These are phyloP conservation scores for Selene dorsalis DNA, from an alignment of 2,797 vertebrate species.

Conservation along the genomic window DNA sequence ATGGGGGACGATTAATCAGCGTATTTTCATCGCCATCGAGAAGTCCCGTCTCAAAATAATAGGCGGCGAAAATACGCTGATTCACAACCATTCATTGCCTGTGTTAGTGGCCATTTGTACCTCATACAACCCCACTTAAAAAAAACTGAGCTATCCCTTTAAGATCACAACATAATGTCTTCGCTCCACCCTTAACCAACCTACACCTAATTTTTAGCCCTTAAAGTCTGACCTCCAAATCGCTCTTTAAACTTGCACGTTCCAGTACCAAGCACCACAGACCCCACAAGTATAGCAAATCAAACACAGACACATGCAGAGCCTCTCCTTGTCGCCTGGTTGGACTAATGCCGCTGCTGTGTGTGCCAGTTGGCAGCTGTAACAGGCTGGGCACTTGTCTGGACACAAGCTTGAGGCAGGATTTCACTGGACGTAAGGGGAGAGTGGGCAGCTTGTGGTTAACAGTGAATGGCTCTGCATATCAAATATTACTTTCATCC, in stretches of 20 bases:
- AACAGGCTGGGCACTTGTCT: conserved; percentile 61
- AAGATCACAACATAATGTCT: not conserved
- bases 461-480: conserved; percentile 71
- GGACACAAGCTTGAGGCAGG: conserved; percentile 70
- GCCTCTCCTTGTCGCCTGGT: conserved; percentile 51
- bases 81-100: no score
- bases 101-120: no score
- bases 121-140: no score
- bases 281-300: no score
- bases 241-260: no score
- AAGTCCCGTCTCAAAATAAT: no score
- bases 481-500: conserved; percentile 70
- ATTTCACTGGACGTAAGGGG: conserved; percentile 64
- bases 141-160: no score
- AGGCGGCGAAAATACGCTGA: no score
- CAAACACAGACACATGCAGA: conserved; percentile 8
- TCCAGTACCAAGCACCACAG: not conserved
- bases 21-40: no score
- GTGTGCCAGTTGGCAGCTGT: conserved; percentile 69
- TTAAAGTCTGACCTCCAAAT: no score
- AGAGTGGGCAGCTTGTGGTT: conserved; percentile 64
- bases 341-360: conserved; percentile 57
- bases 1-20: no score
- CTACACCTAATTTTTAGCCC: not conserved
- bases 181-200: not conserved